A percentile compares a stretch with the other conserved stretches of the same genome.
Conservation (phyloP, 2,888 invertebrate genomes). For the Meta bourneti region DNA sequence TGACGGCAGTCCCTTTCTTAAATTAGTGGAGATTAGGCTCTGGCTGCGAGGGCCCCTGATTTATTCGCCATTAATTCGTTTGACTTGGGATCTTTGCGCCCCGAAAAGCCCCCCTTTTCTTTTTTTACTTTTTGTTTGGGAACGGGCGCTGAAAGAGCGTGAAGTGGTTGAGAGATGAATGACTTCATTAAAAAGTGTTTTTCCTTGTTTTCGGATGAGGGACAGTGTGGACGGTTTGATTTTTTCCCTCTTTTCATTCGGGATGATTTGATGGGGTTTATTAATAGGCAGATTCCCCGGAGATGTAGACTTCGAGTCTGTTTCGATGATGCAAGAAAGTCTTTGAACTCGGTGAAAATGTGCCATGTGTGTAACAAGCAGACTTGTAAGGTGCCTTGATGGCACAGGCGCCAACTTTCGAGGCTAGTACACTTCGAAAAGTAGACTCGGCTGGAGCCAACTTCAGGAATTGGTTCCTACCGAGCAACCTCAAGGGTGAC, state of each 20-base stretch:
- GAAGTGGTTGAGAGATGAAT: constrained; percentile 13
- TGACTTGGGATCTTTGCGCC: neutral
- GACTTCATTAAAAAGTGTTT: constrained; percentile 36
- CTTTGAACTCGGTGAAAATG: no score
- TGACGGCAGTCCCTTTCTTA: constrained; percentile 50
- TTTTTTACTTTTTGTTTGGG: neutral
- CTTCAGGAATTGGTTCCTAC: no score
- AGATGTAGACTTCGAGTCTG: neutral
- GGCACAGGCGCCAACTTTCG: no score
- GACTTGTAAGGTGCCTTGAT: no score
- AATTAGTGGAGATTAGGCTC: constrained; percentile 72
- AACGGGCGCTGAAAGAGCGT: constrained; percentile 14
- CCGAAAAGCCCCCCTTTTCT: neutral
- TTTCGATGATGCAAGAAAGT: no score
- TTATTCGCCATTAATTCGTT: constrained; percentile 65
- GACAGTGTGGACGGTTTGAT: neutral
- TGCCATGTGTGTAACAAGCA: no score
- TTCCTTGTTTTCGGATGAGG: neutral
- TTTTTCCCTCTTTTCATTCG: neutral
- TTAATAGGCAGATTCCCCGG: neutral
- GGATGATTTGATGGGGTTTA: neutral
- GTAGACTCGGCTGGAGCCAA: no score
- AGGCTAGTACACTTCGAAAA: no score
- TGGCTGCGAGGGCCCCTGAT: constrained; percentile 60
- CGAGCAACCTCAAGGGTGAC: no score